Evolutionary conservation across 2,888 invertebrate species (phyloP).

Genomic region (Pharmacophagus antenor): DNA sequence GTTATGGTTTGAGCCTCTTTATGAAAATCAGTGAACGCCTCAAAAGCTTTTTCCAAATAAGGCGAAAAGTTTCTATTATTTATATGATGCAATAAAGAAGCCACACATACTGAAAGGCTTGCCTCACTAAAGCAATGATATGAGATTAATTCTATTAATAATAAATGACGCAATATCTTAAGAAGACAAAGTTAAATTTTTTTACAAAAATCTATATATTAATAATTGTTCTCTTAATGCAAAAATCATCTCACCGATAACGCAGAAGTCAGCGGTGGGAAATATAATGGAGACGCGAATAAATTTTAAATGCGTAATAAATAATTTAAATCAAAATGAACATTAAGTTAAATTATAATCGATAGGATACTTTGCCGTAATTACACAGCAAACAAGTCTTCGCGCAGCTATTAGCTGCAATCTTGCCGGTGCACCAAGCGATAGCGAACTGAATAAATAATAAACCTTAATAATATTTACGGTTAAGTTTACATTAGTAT

Average conservation of each 20-base stretch:
- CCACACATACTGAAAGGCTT: too few species aligned
- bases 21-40: background rate
- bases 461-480: background rate
- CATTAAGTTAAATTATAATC: conserved; percentile 24
- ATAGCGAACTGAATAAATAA: background rate
- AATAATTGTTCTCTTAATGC: background rate
- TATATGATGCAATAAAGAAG: too few species aligned
- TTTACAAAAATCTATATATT: background rate
- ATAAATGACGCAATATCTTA: too few species aligned
- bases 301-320: conserved; percentile 22
- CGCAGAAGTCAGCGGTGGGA: conserved; percentile 1
- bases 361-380: conserved; percentile 26
- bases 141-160: too few species aligned
- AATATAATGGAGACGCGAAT: conserved; percentile 13
- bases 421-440: conserved; percentile 4
- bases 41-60: background rate
- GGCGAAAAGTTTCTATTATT: too few species aligned
- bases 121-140: too few species aligned
- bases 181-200: too few species aligned
- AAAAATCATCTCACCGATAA: background rate
- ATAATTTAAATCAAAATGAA: conserved; percentile 19
- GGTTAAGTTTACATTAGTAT: conserved; percentile 5
- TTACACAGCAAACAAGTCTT: conserved; percentile 22
- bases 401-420: conserved; percentile 21
- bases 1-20: background rate